Evolutionary conservation across 2,113 vertebrate genomes (phyloP), one percentile per base, ranked within the genome.

Genomic region (Collichthys lucidus): DNA sequence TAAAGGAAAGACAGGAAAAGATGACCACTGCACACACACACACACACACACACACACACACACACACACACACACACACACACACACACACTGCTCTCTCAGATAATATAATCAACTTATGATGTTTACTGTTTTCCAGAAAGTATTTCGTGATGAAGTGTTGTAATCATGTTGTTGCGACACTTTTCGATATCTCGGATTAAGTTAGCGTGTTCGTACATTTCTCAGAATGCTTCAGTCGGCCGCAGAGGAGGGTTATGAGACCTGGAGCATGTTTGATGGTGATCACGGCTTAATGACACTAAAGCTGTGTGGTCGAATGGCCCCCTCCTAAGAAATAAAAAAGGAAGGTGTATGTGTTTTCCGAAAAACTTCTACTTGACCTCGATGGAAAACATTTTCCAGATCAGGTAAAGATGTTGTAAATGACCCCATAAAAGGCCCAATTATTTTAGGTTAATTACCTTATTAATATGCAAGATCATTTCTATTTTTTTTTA

Each of bases 1-100:
- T 83, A 88, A 86, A 89, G 83, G 80, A 86, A 42, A 69, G 68
- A 55, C 78, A 57, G 61, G 53, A 63, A 84, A 35, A 62, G 76
- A 82, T 83, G 85, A 79, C 75, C 84, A 84, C 42, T 19, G 14
- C 40, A 31, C 40, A 26, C 26, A 26, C 26, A n/a, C n/a, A n/a
- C n/a, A n/a, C n/a, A n/a, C n/a, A n/a, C n/a, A n/a, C n/a, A n/a
- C n/a, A n/a, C n/a, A n/a, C n/a, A n/a, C n/a, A n/a, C n/a, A n/a
- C n/a, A n/a, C n/a, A 26, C 26, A 26, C 26, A 60, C 53, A 55
- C 42, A 22, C 60, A 66, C 44, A 31, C 42, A 49, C 47, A 49
- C 47, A 50, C 47, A 50, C 49, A 53, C 50, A 53, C 9, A 1
- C 66, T 29, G 11, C 1, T 49, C 42, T 17, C 46, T 35, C 40